These are phyloP conservation scores for Iphiclides podalirius DNA, from an alignment of 2,888 invertebrate species.

Conservation along the genomic window DNA sequence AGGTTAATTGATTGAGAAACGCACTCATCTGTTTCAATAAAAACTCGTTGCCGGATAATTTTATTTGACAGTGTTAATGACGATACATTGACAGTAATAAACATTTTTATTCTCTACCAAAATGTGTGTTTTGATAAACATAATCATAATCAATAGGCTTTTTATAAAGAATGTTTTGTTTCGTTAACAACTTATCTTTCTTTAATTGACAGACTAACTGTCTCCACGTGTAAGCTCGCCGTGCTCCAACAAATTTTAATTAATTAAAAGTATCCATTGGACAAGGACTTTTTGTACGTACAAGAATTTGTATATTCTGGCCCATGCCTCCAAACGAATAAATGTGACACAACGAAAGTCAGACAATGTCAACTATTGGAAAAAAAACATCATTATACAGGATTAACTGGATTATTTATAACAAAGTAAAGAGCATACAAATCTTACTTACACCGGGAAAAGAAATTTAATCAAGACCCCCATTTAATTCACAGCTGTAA, in stretches of 20 bases:
- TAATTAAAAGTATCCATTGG: no score
- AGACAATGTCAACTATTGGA: no score
- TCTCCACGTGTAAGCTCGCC: no score
- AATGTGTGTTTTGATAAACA: neutral
- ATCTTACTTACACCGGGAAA: neutral
- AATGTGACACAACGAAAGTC: no score
- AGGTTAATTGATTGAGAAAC: constrained; percentile 27
- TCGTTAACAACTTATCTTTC: neutral
- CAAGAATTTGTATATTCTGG: no score
- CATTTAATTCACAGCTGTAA: constrained; percentile 1
- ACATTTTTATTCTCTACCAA: neutral
- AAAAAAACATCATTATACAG: no score
- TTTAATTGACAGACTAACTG: no score
- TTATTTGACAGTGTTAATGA: constrained; percentile 2
- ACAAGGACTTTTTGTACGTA: no score
- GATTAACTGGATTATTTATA: no score
- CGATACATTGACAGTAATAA: neutral
- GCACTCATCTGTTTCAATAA: constrained; percentile 10
- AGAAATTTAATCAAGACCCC: constrained; percentile 4
- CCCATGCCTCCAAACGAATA: no score
- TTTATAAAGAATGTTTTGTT: neutral
- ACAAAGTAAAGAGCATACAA: neutral
- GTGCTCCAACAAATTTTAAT: no score
- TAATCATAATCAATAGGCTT: neutral
- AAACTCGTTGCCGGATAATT: constrained; percentile 4